Percentiles rank a stretch among this genome's conserved stretches.
Evolutionary conservation across 2,888 invertebrate genomes (phyloP).

Genomic region (Brenthis ino): DNA sequence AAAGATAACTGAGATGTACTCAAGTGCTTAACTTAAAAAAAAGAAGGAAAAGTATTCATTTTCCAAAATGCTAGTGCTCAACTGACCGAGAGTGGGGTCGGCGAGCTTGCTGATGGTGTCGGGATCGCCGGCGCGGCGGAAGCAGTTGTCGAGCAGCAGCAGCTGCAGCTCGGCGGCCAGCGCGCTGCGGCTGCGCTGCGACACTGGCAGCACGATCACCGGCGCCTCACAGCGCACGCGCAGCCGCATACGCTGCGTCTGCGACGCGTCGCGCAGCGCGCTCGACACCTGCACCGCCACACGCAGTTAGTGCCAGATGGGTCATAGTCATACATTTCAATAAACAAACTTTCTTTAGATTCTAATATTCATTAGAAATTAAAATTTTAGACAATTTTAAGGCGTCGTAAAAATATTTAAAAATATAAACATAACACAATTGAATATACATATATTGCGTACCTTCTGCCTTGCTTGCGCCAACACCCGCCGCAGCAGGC

Average conservation of each 20-base stretch:
- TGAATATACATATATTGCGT: not conserved
- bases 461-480: slow-evolving; percentile 85
- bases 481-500: slow-evolving; percentile 90
- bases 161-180: slow-evolving; percentile 91
- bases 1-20: not conserved
- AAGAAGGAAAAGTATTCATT: too few relatives aligned
- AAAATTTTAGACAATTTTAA: not conserved
- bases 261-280: slow-evolving; percentile 71
- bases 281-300: slow-evolving; percentile 45
- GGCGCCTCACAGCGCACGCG: slow-evolving; percentile 81
- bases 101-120: slow-evolving; percentile 76
- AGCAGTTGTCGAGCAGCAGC: slow-evolving; percentile 89
- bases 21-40: too few relatives aligned
- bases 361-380: too few relatives aligned
- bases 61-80: not conserved
- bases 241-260: slow-evolving; percentile 85
- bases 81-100: slow-evolving; percentile 55
- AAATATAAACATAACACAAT: too few relatives aligned
- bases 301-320: not conserved
- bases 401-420: too few relatives aligned
- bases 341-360: too few relatives aligned
- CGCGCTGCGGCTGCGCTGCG: slow-evolving; percentile 88
- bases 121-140: slow-evolving; percentile 83
- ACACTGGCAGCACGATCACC: slow-evolving; percentile 92
- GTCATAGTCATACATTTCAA: not conserved